Evolutionary conservation across 2,888 invertebrate genomes (phyloP).

Genomic region (Tetranychus truncatus): DNA sequence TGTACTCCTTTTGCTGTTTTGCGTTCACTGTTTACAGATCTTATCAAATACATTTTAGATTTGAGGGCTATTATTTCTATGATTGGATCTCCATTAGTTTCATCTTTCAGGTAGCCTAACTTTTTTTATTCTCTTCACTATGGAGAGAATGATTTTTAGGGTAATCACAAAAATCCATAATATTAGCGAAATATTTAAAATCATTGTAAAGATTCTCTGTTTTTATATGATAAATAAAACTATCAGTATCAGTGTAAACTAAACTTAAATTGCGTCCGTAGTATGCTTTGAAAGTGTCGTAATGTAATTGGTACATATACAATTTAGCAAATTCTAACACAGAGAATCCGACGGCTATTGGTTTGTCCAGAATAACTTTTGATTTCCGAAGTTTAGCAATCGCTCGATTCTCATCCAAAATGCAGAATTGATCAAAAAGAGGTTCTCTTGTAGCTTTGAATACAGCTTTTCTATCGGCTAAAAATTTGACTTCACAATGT

Average conservation of each 20-base stretch:
- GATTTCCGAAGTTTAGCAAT: background rate
- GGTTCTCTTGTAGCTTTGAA: background rate
- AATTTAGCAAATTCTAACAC: background rate
- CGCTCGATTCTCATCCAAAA: background rate
- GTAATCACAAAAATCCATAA: background rate
- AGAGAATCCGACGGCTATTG: background rate
- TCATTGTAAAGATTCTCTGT: background rate
- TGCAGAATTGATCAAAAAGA: background rate
- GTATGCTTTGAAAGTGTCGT: background rate
- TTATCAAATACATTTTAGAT: constrained; percentile 1
- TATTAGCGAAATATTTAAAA: background rate
- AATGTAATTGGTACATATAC: background rate
- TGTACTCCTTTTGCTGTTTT: background rate
- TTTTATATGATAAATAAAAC: background rate
- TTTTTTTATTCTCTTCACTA: background rate
- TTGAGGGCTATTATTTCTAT: background rate
- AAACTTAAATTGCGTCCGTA: background rate
- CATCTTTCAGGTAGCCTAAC: background rate
- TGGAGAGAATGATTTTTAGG: background rate
- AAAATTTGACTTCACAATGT: background rate
- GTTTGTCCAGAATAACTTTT: background rate
- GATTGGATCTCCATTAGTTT: background rate
- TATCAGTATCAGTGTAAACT: background rate
- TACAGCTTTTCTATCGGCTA: background rate
- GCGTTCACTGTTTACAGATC: background rate